Percentiles rank a stretch among this genome's conserved stretches.
Evolutionary conservation across 2,113 vertebrate species (phyloP).

Genomic region (Grallaria varia): DNA sequence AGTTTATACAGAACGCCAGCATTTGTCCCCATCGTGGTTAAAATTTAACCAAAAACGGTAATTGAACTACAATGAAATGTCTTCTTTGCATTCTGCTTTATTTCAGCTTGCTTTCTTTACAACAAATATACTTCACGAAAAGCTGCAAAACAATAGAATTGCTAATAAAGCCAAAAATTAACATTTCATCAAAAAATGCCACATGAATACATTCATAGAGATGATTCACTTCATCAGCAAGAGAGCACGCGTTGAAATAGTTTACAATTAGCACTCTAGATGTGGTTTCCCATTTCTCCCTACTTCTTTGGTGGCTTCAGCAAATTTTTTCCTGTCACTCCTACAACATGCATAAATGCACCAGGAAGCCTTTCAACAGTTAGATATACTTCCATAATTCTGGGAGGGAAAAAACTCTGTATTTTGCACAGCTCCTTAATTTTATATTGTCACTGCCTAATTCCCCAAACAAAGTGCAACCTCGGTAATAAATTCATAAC

Average conservation of each 20-base stretch:
- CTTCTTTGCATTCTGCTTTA: conserved; percentile 63
- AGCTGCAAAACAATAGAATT: conserved; percentile 51
- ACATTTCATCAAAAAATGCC: conserved; percentile 64
- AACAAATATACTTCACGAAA: conserved; percentile 50
- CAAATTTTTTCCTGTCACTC: conserved; percentile 2
- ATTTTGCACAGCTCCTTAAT: neutral
- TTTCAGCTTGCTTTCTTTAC: conserved; percentile 57
- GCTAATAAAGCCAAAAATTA: conserved; percentile 59
- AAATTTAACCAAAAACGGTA: conserved; percentile 62
- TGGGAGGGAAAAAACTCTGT: fast-evolving
- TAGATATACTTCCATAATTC: neutral
- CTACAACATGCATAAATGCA: neutral
- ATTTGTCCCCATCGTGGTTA: conserved; percentile 61
- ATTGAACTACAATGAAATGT: conserved; percentile 59
- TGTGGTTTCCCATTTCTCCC: conserved; percentile 51
- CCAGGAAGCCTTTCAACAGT: conserved; percentile 33
- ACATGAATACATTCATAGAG: conserved; percentile 48
- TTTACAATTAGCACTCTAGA: conserved; percentile 47
- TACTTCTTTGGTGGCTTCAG: conserved; percentile 45
- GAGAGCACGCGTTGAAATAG: conserved; percentile 37
- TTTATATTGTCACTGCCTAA: neutral
- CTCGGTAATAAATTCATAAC: neutral
- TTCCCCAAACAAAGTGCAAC: neutral
- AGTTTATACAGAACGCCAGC: conserved; percentile 47
- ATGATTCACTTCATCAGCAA: conserved; percentile 61